Conservation (phyloP, 2,888 invertebrate species). For the Microdon myrmicae region DNA sequence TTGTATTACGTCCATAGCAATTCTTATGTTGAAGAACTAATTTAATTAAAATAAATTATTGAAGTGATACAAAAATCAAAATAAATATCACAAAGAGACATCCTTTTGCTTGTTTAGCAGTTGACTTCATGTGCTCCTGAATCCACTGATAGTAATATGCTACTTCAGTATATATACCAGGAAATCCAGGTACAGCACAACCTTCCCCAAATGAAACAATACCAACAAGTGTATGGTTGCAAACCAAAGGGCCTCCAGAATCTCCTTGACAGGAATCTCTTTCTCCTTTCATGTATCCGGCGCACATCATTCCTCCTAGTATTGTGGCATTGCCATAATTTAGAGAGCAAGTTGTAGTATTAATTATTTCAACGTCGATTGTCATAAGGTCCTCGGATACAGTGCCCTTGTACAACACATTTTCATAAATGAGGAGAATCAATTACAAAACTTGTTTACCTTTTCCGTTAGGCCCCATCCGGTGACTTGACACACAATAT, state of each 20-base stretch:
- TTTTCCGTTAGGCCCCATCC: conserved; percentile 62
- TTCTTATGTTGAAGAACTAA: no score
- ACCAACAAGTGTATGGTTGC: conserved; percentile 74
- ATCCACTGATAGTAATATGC: conserved; percentile 56
- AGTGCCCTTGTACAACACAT: conserved; percentile 31
- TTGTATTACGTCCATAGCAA: no score
- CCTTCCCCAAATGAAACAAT: conserved; percentile 86
- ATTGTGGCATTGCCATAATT: conserved; percentile 64
- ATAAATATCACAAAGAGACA: no score
- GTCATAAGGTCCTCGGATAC: conserved; percentile 56
- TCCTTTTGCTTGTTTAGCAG: no score
- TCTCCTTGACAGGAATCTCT: conserved; percentile 86
- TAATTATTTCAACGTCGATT: conserved; percentile 58
- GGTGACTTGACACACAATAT: conserved; percentile 60
- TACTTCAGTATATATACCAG: conserved; percentile 83
- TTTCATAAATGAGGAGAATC: conserved; percentile 52
- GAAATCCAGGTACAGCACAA: conserved; percentile 77
- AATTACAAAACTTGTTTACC: conserved; percentile 35
- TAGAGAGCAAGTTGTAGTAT: conserved; percentile 58
- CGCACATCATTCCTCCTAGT: conserved; percentile 77
- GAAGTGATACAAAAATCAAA: no score
- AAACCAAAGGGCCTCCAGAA: conserved; percentile 83
- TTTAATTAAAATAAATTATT: no score
- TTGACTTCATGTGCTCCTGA: background rate
- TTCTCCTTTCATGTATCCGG: conserved; percentile 79